Evolutionary conservation across 1,140 invertebrate species (phyloP).

Genomic region (Pseudomyrmex sp.): DNA sequence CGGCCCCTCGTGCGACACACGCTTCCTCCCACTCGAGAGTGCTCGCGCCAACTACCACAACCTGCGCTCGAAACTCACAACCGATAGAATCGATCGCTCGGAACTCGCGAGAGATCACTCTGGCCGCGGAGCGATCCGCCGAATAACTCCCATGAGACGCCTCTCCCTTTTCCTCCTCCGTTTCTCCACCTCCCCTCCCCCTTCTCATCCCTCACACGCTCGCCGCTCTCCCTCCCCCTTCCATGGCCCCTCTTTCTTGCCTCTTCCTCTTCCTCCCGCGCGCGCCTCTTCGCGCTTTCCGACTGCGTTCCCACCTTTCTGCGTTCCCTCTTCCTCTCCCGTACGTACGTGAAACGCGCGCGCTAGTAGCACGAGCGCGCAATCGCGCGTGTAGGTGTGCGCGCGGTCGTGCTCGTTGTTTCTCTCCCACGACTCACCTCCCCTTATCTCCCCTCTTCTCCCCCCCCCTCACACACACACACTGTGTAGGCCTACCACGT

Average conservation of each 20-base stretch:
- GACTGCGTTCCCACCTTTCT: constrained; percentile 59
- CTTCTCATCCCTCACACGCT: constrained; percentile 68
- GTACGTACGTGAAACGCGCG: background rate
- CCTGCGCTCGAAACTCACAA: constrained; percentile 31
- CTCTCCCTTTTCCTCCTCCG: constrained; percentile 74
- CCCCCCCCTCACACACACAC: background rate
- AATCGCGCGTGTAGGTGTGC: constrained; percentile 48
- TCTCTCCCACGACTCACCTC: constrained; percentile 32
- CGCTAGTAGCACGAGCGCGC: constrained; percentile 36
- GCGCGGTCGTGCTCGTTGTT: constrained; percentile 24
- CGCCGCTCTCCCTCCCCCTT: constrained; percentile 45
- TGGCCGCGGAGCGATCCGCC: constrained; percentile 77
- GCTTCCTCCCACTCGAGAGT: constrained; percentile 38
- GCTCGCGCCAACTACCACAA: constrained; percentile 50
- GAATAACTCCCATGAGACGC: constrained; percentile 75
- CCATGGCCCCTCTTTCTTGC: constrained; percentile 36
- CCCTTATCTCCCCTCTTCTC: background rate
- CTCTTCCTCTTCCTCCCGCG: constrained; percentile 68
- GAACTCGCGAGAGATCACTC: constrained; percentile 73
- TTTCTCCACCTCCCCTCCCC: constrained; percentile 67
- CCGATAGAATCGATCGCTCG: constrained; percentile 71
- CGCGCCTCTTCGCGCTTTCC: constrained; percentile 35
- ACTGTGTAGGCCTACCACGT: constrained; percentile 10
- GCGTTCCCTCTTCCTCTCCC: constrained; percentile 47
- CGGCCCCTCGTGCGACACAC: constrained; percentile 38